Conservation (phyloP, 2,888 invertebrate genomes). For the Itoplectis maculator region DNA sequence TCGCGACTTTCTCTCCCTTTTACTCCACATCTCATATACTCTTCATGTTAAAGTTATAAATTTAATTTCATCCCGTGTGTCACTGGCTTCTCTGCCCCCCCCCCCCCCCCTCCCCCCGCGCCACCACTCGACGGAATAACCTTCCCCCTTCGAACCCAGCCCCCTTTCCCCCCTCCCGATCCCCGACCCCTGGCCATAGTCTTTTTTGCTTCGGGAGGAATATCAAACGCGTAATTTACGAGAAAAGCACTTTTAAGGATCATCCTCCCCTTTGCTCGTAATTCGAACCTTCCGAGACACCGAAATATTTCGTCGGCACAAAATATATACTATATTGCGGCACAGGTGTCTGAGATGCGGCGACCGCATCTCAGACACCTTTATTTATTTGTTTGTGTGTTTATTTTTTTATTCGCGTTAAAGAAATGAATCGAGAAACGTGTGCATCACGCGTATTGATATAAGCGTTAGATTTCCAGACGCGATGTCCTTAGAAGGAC, state of each 20-base stretch:
- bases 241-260: conserved; percentile 31
- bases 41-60: conserved; percentile 57
- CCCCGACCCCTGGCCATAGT: no score
- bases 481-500: no score
- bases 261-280: conserved; percentile 10
- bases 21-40: conserved; percentile 39
- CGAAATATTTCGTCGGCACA: background rate
- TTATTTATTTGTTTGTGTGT: background rate
- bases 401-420: background rate
- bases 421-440: no score
- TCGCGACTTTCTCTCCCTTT: conserved; percentile 28
- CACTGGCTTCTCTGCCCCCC: conserved; percentile 21
- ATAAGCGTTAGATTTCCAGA: no score
- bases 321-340: background rate
- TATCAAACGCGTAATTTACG: conserved; percentile 20
- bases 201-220: background rate
- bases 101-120: no score
- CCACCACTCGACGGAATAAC: conserved; percentile 1
- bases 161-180: no score
- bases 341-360: no score
- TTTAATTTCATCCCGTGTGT: conserved; percentile 46
- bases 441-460: no score
- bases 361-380: no score
- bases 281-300: background rate
- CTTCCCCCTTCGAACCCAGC: background rate